Base-by-base conservation (phyloP, 2,113 vertebrate genomes). In the Candoia aspera region DNA sequence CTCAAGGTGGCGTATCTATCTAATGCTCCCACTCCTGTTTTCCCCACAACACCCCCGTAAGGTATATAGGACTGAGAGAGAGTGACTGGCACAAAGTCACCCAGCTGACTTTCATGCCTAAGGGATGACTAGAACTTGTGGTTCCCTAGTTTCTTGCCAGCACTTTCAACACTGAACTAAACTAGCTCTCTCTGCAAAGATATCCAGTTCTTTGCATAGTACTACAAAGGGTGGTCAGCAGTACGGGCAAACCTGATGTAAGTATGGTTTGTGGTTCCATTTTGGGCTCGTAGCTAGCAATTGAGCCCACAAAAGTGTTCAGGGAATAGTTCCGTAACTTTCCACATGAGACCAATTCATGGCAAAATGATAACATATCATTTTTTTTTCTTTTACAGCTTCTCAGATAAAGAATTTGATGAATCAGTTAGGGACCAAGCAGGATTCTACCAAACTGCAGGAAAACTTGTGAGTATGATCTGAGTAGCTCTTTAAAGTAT, bases 371-470 rank as follows among this genome's bases (percentile, higher is more conserved):
- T 93, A 8, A 17, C 49, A 23, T 15, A 1, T 87, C 92, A 15
- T 93, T 49, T 62, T 90, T 93, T 92, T 94, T 90, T 3, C 24
- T 1, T 62, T 24, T 94, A 49, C 96, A 99, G 99, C 99, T 97
- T 98, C 98, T 94, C 99, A 99, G 91, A 99, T 99, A 95, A 99
- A 98, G 97, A 98, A 96, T 96, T 98, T 99, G 97, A 98, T 99
- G 97, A 98, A 97, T 97, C 99, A 99, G 93, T 95, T 99, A 94
- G 99, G 98, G 97, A 99, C 98, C 87, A 98, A 97, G 93, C 98
- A 99, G 94, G 99, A 99, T 96, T 98, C 97, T 94, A 98, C 98
- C 95, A 98, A 99, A 29, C 98, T 99, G 83, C 99, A 99, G 96
- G 99, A 99, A 93, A 98, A 98, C 93, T 96, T 99, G 99, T 99